Evolutionary conservation across 1,140 invertebrate species (phyloP), one percentile per base, ranked within the genome.

Genomic region (Pteromalus puparum): DNA sequence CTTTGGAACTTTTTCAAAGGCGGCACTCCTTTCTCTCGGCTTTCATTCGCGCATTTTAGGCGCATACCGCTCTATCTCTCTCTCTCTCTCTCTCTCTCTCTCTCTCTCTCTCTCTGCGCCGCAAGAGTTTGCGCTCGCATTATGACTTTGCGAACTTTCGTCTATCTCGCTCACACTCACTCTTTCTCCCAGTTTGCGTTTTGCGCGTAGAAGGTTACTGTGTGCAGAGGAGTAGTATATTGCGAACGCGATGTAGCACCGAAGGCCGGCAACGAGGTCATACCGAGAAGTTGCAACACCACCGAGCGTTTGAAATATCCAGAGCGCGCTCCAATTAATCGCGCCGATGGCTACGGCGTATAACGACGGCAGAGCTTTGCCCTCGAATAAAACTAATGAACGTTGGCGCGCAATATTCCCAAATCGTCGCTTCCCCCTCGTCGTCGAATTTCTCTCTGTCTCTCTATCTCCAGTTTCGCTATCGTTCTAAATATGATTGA

Each of bases 281-380:
- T 70, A 70, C 67, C 6, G 72, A 73, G 53, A 61, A 42, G 28
- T 73, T 73, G 72, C 34, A 34, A 61, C 18, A 61, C 53, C 10
- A n/a, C 68, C 21, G n/a, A 42, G 73, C 21, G 75, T 72, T 81
- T 79, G 85, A 87, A 53, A 28, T 77, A 72, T 82, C 30, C 77
- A 75, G 48, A 61, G 24, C 76, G 82, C 15, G 34, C 28, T 46
- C 53, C 74, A 78, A 86, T 83, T 87, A 87, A 87, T 87, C 77
- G 81, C 82, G 84, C 81, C 74, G 24, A 30, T 70, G 26, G 24
- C 10, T 70, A 13, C 24, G 10, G 61, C 30, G 30, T 34, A 34
- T n/a, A n/a, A n/a, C n/a, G n/a, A n/a, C 68, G 74, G 15, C 72
- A 67, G 53, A 38, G 73, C 85, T 74, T 75, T 46, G 18, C 21